Base-by-base conservation (phyloP, 2,888 invertebrate species). In the Athrips mouffetella region DNA sequence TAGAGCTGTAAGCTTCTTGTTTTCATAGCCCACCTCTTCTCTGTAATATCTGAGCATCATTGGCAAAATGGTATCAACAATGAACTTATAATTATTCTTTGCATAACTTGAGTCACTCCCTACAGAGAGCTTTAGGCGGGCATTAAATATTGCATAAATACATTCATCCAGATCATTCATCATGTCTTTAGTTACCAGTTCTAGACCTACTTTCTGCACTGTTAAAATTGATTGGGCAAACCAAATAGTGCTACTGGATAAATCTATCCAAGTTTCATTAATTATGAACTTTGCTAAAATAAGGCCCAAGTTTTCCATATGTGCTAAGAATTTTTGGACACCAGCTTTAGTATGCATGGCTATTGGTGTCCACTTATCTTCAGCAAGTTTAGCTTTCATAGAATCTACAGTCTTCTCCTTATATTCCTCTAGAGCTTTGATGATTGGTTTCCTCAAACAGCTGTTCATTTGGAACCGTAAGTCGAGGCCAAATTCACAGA, bases 401-500 rank as follows among this genome's bases (percentile, higher is more conserved):
- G 94, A 94, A 70, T 97, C 97, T 13, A 94, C 89, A 58, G 94
- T 90, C 73, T 96, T 96, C 58, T 95, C 94, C 59, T 93, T 92
- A 40, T 94, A 92, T 62, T 96, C 96, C 60, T 90, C 90, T 51
- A 98, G 84, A 16, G 94, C 92, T 78, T 92, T 92, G 35, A 91
- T 92, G 44, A 97, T 87, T 0, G 96, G 94, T 8, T 91, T 90
- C 54, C 96, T 90, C 51, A 99, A 84, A 54, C 96, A 91, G 18
- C 95, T 94, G 71, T 98, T 96, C 62, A 99, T 89, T 73, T 96
- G 95, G 78, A 97, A 98, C 56, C 94, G 93, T 50, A 99, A 89
- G 85, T 99, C 98, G 63, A 99, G 90, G 1, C 98, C 98, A 62
- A 91, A 87, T 65, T 92, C 88, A 68, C 89, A 92, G 68, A 90